A percentile compares a stretch with the other conserved stretches of the same genome.
Evolutionary conservation across 2,888 invertebrate genomes (phyloP).

Genomic region (Hyppa rectilinea): DNA sequence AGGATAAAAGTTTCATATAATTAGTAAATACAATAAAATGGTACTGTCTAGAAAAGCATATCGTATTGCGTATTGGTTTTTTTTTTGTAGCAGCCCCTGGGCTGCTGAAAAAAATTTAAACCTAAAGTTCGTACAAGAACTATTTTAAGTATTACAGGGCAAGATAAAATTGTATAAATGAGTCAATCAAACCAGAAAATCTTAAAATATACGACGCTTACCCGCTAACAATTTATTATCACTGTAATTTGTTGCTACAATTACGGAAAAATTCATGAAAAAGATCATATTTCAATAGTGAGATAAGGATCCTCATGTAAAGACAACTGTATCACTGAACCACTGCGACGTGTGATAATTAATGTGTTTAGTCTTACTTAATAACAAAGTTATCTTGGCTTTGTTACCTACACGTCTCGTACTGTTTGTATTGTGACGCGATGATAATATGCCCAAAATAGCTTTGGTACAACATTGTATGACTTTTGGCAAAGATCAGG

Average conservation of each 20-base stretch:
- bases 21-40: no score
- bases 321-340: constrained; percentile 21
- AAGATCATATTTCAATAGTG: constrained; percentile 11
- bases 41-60: no score
- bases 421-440: neutral
- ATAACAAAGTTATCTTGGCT: constrained; percentile 24
- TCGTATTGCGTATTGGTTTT: no score
- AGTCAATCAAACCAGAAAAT: no score
- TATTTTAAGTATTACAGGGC: no score
- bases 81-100: no score
- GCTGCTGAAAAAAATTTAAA: no score
- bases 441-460: constrained; percentile 2
- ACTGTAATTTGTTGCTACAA: no score
- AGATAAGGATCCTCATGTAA: constrained; percentile 23
- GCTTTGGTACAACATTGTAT: neutral
- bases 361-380: constrained; percentile 30
- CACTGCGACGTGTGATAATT: constrained; percentile 10
- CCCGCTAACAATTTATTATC: no score
- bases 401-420: constrained; percentile 1
- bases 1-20: constrained; percentile 21
- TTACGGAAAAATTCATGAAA: constrained; percentile 14
- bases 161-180: no score
- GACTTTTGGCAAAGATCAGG: neutral
- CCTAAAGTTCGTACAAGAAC: no score
- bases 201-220: no score